phyloP scores from a whole-genome alignment of 2,888 invertebrate species.

The Caenorhabditis afra region DNA sequence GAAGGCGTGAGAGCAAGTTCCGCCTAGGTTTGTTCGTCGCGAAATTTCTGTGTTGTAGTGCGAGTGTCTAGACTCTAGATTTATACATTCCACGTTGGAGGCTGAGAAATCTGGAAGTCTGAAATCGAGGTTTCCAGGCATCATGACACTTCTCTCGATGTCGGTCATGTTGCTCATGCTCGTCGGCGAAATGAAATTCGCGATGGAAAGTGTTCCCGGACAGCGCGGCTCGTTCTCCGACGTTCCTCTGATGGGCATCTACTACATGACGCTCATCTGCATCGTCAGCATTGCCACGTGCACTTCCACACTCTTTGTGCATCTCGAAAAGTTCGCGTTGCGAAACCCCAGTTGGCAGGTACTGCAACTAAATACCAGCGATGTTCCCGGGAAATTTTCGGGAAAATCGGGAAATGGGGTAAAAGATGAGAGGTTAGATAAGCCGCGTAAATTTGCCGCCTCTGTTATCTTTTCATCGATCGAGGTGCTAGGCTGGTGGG shows the following conservation, averaged over 20 bases:
- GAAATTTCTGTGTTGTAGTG: too few relatives aligned
- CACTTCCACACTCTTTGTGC: conserved; percentile 77
- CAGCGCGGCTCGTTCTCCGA: conserved; percentile 82
- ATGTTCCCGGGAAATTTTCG: conserved; percentile 8
- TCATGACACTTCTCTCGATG: conserved; percentile 82
- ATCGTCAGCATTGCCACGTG: conserved; percentile 78
- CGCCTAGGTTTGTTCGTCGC: conserved; percentile 77
- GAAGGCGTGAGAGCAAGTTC: conserved; percentile 79
- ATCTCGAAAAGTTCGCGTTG: conserved; percentile 78
- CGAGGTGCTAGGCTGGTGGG: too few relatives aligned
- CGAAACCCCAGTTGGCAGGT: conserved; percentile 76
- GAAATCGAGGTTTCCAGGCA: conserved; percentile 80
- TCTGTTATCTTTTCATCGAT: too few relatives aligned
- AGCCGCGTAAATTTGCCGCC: too few relatives aligned
- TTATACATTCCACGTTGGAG: too few relatives aligned
- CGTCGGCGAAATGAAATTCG: conserved; percentile 82
- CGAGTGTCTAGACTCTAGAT: too few relatives aligned
- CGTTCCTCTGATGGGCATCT: conserved; percentile 82
- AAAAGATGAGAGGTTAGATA: too few relatives aligned
- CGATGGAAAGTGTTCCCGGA: conserved; percentile 78
- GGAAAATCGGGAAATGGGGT: neutral
- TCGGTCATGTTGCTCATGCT: conserved; percentile 83
- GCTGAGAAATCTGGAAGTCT: too few relatives aligned
- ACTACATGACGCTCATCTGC: conserved; percentile 79
- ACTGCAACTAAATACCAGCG: too few relatives aligned